A percentile compares a stretch with the other conserved stretches of the same genome.
phyloP scores from a whole-genome alignment of 2,888 invertebrate genomes.

The Pristionchus maxplancki region DNA sequence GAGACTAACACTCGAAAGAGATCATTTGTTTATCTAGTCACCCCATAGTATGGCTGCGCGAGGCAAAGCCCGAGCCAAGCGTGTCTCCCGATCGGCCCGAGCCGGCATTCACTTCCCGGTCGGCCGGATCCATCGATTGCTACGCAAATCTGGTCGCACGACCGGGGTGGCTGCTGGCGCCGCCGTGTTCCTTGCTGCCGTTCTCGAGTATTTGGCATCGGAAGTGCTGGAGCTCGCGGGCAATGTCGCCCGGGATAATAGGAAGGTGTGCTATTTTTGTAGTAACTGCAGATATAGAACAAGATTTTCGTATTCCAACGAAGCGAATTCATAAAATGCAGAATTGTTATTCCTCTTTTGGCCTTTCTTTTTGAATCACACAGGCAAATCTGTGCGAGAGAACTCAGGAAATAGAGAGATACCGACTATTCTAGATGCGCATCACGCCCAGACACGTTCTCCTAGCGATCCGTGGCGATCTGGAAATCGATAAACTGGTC shows the following conservation, averaged over 20 bases:
- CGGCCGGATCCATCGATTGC: background rate
- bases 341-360: too few relatives aligned
- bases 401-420: too few relatives aligned
- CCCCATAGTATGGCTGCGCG: background rate
- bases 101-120: background rate
- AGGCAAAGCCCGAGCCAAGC: background rate
- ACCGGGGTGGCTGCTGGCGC: background rate
- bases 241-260: background rate
- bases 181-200: background rate
- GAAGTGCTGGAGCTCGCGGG: conserved; percentile 3
- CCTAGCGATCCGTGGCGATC: background rate
- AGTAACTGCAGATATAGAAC: too few relatives aligned
- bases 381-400: too few relatives aligned
- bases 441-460: background rate
- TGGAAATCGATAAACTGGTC: background rate
- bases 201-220: background rate
- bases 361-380: too few relatives aligned
- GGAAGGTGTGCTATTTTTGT: background rate
- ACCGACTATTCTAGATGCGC: background rate
- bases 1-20: too few relatives aligned
- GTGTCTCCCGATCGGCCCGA: background rate
- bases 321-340: too few relatives aligned
- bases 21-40: background rate
- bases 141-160: background rate
- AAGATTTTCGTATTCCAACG: too few relatives aligned